phyloP scores from a whole-genome alignment of 2,113 vertebrate species.

The Salminus brasiliensis region DNA sequence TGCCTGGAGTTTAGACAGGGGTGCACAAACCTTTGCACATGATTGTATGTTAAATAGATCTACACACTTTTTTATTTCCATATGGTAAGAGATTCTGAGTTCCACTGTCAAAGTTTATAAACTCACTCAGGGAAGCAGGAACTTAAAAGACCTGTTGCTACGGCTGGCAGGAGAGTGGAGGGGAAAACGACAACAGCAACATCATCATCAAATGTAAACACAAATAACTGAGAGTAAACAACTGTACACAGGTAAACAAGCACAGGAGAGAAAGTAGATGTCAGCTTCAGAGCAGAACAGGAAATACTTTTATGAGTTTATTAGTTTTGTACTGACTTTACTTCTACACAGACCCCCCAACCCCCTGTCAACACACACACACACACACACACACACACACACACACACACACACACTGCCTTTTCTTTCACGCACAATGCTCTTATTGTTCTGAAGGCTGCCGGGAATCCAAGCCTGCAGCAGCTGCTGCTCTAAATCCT shows the following conservation, averaged over 20 bases:
- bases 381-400: background rate
- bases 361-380: background rate
- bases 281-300: background rate
- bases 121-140: background rate
- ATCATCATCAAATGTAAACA: too few relatives aligned
- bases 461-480: conserved; percentile 48
- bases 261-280: background rate
- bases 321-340: background rate
- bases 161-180: background rate
- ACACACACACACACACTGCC: background rate
- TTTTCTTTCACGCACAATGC: conserved; percentile 37
- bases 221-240: background rate
- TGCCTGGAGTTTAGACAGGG: too few relatives aligned
- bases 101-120: background rate
- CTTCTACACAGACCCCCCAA: background rate
- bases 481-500: conserved; percentile 51
- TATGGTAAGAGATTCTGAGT: too few relatives aligned
- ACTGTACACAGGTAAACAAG: background rate
- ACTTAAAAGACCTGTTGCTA: background rate
- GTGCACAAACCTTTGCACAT: too few relatives aligned
- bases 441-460: conserved; percentile 57
- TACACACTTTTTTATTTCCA: too few relatives aligned
- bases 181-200: background rate
- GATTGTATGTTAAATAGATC: too few relatives aligned
- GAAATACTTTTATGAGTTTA: background rate